phyloP scores from a whole-genome alignment of 2,797 vertebrate genomes.

The Tamandua tetradactyla region DNA sequence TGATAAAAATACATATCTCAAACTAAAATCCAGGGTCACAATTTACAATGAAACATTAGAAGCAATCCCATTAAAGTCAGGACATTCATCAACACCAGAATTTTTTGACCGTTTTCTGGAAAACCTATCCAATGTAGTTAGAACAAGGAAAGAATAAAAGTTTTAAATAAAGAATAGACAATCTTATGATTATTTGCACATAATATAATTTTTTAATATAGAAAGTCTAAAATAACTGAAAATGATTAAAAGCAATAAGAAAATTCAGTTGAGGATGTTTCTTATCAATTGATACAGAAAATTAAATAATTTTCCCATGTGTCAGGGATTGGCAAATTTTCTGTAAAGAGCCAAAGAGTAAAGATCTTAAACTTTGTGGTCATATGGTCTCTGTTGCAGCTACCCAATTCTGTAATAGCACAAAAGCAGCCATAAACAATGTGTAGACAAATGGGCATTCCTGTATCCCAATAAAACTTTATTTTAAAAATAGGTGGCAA shows the following conservation, averaged over 20 bases:
- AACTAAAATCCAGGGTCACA: constrained; percentile 10
- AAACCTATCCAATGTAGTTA: background rate
- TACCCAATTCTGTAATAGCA: background rate
- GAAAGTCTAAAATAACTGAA: background rate
- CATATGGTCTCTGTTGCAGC: background rate
- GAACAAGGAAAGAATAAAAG: background rate
- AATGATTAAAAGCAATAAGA: background rate
- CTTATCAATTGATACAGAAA: background rate
- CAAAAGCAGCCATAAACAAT: background rate
- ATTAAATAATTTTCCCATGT: background rate
- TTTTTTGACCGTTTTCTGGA: background rate
- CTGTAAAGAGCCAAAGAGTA: background rate
- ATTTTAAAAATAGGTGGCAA: background rate
- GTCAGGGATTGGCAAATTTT: background rate
- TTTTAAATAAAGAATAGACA: background rate
- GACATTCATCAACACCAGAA: background rate
- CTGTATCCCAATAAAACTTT: background rate
- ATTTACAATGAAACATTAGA: background rate
- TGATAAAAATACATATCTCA: background rate
- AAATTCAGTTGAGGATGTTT: background rate
- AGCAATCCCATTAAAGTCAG: background rate
- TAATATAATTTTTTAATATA: background rate
- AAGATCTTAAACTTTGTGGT: background rate
- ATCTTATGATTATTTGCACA: background rate
- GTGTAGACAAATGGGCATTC: background rate